phyloP scores from a whole-genome alignment of 2,888 invertebrate genomes.

The Brenthis daphne region DNA sequence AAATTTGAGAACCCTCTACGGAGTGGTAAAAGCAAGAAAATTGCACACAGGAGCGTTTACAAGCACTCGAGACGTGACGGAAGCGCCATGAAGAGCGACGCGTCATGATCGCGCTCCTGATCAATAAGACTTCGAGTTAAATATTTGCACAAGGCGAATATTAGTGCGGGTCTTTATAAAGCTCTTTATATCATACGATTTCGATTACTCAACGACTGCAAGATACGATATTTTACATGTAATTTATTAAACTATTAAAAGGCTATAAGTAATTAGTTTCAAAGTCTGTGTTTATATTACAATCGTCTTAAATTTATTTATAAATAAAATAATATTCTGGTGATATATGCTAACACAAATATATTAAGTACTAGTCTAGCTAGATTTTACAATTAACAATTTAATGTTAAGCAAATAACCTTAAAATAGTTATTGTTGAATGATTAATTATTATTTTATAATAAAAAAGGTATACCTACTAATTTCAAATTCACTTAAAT shows the following conservation, averaged over 20 bases:
- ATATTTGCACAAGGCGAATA: conserved; percentile 77
- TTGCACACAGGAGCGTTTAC: conserved; percentile 62
- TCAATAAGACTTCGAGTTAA: conserved; percentile 75
- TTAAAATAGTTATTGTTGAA: no score
- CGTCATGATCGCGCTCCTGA: conserved; percentile 69
- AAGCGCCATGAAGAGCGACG: conserved; percentile 59
- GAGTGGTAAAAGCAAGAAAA: conserved; percentile 42
- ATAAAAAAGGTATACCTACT: no score
- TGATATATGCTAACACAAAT: no score
- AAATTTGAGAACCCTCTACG: not conserved
- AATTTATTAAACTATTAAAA: not conserved
- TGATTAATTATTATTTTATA: no score
- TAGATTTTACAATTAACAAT: no score
- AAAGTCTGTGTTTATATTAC: no score
- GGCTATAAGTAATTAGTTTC: no score
- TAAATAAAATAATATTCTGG: no score
- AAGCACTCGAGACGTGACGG: conserved; percentile 75
- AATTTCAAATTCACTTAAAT: no score
- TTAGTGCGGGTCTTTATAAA: conserved; percentile 52
- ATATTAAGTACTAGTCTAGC: no score
- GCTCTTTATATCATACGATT: conserved; percentile 2
- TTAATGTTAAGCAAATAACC: no score
- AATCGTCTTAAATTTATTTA: no score
- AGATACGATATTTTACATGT: conserved; percentile 46
- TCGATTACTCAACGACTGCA: conserved; percentile 23